Evolutionary conservation across 2,113 vertebrate genomes (phyloP).

Genomic region (Piprites chloris): DNA sequence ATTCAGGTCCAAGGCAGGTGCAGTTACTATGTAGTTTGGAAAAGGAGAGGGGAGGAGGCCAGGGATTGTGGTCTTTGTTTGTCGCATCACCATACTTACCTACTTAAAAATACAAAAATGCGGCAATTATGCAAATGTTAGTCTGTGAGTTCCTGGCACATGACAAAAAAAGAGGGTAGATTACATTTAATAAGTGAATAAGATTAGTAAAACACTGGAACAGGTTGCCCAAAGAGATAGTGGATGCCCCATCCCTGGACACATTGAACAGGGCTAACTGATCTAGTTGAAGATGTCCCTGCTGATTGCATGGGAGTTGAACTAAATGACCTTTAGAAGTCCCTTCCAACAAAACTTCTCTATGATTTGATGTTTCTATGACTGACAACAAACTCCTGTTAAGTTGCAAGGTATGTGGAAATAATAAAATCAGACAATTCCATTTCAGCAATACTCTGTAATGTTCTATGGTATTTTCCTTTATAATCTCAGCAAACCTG

Average conservation of each 20-base stretch:
- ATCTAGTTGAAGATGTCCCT: background rate
- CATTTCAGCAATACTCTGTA: background rate
- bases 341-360: background rate
- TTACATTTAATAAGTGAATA: background rate
- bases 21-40: background rate
- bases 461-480: background rate
- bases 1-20: background rate
- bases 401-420: background rate
- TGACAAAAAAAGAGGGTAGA: background rate
- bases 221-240: background rate
- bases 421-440: background rate
- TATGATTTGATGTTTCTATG: background rate
- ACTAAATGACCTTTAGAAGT: background rate
- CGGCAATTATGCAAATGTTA: background rate
- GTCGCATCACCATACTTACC: background rate
- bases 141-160: background rate
- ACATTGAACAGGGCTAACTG: background rate
- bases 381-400: background rate
- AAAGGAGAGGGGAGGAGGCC: background rate
- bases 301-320: background rate
- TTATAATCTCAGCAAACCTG: background rate
- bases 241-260: background rate
- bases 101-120: background rate
- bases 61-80: background rate
- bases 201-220: background rate